Base-by-base conservation (phyloP, 2,888 invertebrate species). In the Lottia gigantea region DNA sequence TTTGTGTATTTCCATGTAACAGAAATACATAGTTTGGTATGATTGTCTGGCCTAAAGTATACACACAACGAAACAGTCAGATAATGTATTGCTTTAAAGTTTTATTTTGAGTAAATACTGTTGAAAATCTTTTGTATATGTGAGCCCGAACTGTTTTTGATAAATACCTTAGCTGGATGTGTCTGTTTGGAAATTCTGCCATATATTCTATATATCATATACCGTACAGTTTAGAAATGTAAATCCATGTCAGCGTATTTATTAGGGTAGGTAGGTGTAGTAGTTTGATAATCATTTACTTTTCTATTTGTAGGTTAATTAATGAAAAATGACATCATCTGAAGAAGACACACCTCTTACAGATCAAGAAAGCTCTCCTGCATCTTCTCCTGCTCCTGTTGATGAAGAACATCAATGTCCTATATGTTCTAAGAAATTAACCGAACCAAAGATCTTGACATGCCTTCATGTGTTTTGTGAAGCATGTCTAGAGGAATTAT, bases 391-490 rank as follows among this genome's bases (percentile, higher is more conserved):
- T 23, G 70, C 68, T 25, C 55, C 72, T n/a, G 68, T 74, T 12
- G 74, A 76, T 63, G 80, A 81, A 64, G 77, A 82, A 65, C 80
- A 83, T 23, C 70, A 73, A 26, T 88, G 88, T 74, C 73, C 71
- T 46, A 72, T 83, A 46, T 89, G 89, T 77, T 78, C 81, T 19
- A 83, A 86, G 67, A 93, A 93, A 83, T 91, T 94, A 85, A 92
- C 92, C 88, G 92, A 93, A 87, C 97, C 97, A 73, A 93, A 95
- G 80, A 93, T 97, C 77, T 92, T 98, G 85, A 93, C 94, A 83
- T 98, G 97, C 90, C 93, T 98, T 88, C 97, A 98, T 91, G 95
- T 95, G 67, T 97, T 96, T 90, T 98, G 97, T 90, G 95, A 96
- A 90, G 92, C 92, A 79, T 98, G 97, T 90, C 91, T 98, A 85